These are phyloP conservation scores for Molorchus minor DNA, from an alignment of 2,888 invertebrate species.

Conservation along the genomic window DNA sequence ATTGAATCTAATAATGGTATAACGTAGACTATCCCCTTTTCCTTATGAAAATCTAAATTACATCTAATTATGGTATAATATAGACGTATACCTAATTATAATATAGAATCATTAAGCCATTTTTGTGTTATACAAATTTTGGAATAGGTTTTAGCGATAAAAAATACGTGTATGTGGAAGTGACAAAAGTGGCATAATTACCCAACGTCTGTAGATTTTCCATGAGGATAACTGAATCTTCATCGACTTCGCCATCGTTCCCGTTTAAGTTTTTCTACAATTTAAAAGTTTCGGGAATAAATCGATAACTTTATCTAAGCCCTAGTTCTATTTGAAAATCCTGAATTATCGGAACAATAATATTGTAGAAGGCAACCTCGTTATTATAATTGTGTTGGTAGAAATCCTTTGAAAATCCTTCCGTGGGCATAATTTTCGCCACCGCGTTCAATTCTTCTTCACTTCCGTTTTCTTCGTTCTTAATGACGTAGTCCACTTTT, in stretches of 20 bases:
- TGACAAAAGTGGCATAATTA: slow-evolving; percentile 43
- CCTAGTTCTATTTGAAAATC: slow-evolving; percentile 60
- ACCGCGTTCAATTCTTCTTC: slow-evolving; percentile 26
- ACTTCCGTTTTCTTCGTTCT: slow-evolving; percentile 4
- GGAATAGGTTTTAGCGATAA: too few species aligned
- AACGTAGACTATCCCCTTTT: too few species aligned
- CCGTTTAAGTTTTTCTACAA: slow-evolving; percentile 36
- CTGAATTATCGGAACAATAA: slow-evolving; percentile 61
- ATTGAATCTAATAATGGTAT: too few species aligned
- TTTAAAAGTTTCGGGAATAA: slow-evolving; percentile 63
- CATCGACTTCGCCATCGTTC: slow-evolving; percentile 57
- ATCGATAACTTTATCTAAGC: slow-evolving; percentile 57
- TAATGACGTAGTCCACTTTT: slow-evolving; percentile 25
- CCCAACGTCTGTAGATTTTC: slow-evolving; percentile 61
- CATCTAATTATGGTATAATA: too few species aligned
- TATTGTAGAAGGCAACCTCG: slow-evolving; percentile 64
- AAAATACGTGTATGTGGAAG: too few species aligned
- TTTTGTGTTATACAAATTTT: too few species aligned
- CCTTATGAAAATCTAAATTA: too few species aligned
- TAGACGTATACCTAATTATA: too few species aligned
- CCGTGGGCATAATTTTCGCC: slow-evolving; percentile 35
- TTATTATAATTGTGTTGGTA: slow-evolving; percentile 63
- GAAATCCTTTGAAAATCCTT: slow-evolving; percentile 57
- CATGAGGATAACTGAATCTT: slow-evolving; percentile 64
- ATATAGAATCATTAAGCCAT: too few species aligned